Percentiles rank a stretch among this genome's conserved stretches.
Evolutionary conservation across 1,140 invertebrate genomes (phyloP).

Genomic region (Cheumatopsyche charites): DNA sequence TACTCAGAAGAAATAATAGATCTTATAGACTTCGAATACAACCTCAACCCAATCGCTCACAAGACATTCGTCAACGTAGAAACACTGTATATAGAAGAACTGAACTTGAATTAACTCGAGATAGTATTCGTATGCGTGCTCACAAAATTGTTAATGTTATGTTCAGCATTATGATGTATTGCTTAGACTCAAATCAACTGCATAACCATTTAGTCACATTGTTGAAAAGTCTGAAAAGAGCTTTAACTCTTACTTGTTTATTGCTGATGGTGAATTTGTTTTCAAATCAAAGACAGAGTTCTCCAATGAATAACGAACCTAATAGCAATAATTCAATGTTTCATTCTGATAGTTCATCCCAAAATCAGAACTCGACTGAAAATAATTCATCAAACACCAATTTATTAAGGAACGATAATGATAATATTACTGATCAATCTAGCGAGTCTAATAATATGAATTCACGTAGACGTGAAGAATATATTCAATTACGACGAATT

Average conservation of each 20-base stretch:
- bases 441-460: too few relatives aligned
- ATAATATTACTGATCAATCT: too few relatives aligned
- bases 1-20: not conserved
- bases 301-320: not conserved
- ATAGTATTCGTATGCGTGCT: slow-evolving; percentile 58
- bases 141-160: slow-evolving; percentile 59
- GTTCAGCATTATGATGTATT: slow-evolving; percentile 62
- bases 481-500: not conserved
- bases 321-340: too few relatives aligned
- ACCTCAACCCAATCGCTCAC: not conserved
- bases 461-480: not conserved
- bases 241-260: slow-evolving; percentile 57
- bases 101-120: slow-evolving; percentile 56
- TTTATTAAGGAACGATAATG: not conserved
- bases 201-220: slow-evolving; percentile 59
- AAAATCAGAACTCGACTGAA: not conserved
- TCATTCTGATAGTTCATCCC: not conserved
- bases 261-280: slow-evolving; percentile 55
- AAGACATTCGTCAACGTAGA: slow-evolving; percentile 27
- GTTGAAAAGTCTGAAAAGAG: slow-evolving; percentile 57
- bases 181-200: slow-evolving; percentile 56
- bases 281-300: not conserved
- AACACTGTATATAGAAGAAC: slow-evolving; percentile 47
- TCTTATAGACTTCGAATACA: not conserved
- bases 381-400: not conserved